Percentiles rank a stretch among this genome's conserved stretches.
phyloP scores from a whole-genome alignment of 2,888 invertebrate genomes.

The Eupelmus urozonus region DNA sequence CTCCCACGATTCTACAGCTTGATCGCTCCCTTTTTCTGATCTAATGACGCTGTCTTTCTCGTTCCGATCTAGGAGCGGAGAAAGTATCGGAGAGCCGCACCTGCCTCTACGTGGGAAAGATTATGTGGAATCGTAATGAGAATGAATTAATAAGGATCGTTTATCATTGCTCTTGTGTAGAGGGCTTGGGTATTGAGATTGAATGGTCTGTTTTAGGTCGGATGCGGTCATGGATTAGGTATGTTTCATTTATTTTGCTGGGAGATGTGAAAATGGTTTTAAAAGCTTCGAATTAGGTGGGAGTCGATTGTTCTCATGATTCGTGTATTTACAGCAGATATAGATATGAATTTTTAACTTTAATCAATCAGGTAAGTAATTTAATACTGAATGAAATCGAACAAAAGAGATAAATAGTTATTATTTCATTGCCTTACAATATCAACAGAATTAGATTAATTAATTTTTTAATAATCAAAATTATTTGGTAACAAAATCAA shows the following conservation, averaged over 20 bases:
- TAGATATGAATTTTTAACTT: too few species aligned
- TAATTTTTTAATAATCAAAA: too few species aligned
- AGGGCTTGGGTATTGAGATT: neutral
- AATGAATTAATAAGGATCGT: slow-evolving; percentile 18
- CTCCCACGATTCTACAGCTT: slow-evolving; percentile 22
- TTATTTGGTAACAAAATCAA: too few species aligned
- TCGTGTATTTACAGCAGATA: too few species aligned
- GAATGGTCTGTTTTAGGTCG: neutral
- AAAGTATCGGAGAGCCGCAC: slow-evolving; percentile 44
- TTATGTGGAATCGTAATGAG: slow-evolving; percentile 6
- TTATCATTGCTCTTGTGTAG: neutral
- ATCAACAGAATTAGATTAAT: too few species aligned
- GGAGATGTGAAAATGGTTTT: neutral
- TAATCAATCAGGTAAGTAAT: too few species aligned
- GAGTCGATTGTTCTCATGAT: too few species aligned
- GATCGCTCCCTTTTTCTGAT: slow-evolving; percentile 34
- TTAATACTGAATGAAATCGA: too few species aligned
- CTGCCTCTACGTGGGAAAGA: slow-evolving; percentile 27
- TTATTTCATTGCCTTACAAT: too few species aligned
- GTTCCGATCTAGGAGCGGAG: neutral
- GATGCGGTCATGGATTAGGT: too few species aligned
- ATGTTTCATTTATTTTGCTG: neutral
- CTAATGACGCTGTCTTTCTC: slow-evolving; percentile 33
- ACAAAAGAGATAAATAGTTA: too few species aligned
- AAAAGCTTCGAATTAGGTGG: neutral